Base-by-base conservation (phyloP, 2,113 vertebrate genomes). In the Gallinago paraguaiae region DNA sequence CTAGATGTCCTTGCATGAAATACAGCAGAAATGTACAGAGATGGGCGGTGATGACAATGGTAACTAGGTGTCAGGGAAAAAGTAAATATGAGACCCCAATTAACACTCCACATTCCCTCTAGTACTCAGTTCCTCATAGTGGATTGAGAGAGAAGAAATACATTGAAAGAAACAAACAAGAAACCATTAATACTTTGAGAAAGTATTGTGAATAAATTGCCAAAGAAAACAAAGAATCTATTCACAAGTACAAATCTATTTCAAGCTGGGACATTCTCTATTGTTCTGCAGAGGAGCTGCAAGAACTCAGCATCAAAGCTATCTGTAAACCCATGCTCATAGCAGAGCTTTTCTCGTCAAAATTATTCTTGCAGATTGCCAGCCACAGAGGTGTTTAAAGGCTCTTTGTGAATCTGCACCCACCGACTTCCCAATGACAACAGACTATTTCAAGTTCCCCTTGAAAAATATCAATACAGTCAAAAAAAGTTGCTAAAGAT, bases 311-410 rank as follows among this genome's bases (percentile, higher is more conserved):
- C 48, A 64, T 88, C 76, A 92, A 71, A 92, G 72, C 6, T 71
- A n/a, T 71, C 51, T 35, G 6, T n/a, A 64, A 88, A 2, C 17
- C 80, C 3, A 0, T 33, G 48, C 43, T 92, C 25, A 17, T 2
- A 50, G 24, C 57, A 82, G n/a, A 86, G 53, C 39, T 5, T 68
- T 31, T 45, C 64, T 68, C 25, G 7, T 43, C 67, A 41, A 85
- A 93, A 92, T 81, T 72, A 71, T 54, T 92, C 43, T 56, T 84
- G 76, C 53, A 56, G 57, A 48, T 33, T 45, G 8, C 11, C 76
- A 95, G 51, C 65, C 86, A 72, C 81, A 86, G 67, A 88, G 83
- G 28, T 67, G 23, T 79, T 84, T 39, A 48, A 95, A 94, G 79
- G 69, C 59, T 60, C 27, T 53, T 72, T 77, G n/a, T 63, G 27